Base-by-base conservation (phyloP, 2,797 vertebrate species). In the Rhabdomys pumilio region DNA sequence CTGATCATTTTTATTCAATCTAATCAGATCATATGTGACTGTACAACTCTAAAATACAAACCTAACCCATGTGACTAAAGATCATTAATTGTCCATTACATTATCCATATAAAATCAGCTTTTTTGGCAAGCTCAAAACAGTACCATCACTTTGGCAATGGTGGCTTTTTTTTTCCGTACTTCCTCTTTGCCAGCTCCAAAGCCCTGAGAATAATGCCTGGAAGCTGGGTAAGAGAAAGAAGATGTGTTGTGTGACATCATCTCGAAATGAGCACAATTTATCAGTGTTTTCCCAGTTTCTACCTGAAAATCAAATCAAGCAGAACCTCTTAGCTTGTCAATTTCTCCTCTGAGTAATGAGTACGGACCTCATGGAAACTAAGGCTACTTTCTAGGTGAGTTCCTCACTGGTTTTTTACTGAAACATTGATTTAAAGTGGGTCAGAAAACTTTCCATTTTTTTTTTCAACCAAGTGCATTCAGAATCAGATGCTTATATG, bases 371-470 rank as follows among this genome's bases (percentile, higher is more conserved):
- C 98, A 98, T 97, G 98, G 98, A 98, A 99, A 98, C 24, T 20
- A 69, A 87, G 15, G 31, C 9, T 92, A 72, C 82, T 95, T 87
- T 72, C 96, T 97, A 93, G 90, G 34, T 95, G 97, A 97, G 83
- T 97, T 98, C 98, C 96, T 98, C 89, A 96, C 93, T 67, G 86
- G 89, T 80, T 4, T 6, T 93, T 98, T 98, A 98, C 98, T 97
- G 98, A 98, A 98, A 99, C 89, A 98, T 81, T 97, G 97, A 97
- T 97, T 97, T 97, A 98, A 98, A 99, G 95, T 99, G 98, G 98
- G 98, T 98, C 98, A 98, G 59, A 88, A 84, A 94, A 96, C 96
- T 98, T 98, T 98, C 95, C 97, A 97, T 92, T 98, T 98, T 90
- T 90, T 90, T 82, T 89, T 44, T 5, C 72, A 41, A 88, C 85